phyloP scores from a whole-genome alignment of 1,140 invertebrate species.

The Caenorhabditis latens region DNA sequence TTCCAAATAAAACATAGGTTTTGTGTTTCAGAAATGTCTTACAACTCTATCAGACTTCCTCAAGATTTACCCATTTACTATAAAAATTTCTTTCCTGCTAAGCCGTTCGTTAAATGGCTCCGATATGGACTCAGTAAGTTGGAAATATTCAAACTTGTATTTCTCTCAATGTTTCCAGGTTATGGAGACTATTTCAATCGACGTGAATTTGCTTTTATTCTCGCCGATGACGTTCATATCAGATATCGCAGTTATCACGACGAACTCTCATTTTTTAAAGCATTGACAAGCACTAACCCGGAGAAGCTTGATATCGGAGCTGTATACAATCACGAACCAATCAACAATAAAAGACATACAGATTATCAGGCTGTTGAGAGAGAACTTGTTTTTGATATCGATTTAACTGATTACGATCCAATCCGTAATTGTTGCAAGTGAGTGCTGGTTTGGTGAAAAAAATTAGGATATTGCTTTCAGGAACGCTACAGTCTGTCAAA shows the following conservation, averaged over 20 bases:
- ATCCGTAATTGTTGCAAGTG: conserved; percentile 86
- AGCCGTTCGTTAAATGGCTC: conserved; percentile 69
- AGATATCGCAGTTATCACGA: conserved; percentile 90
- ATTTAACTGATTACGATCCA: conserved; percentile 99
- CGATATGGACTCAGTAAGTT: conserved; percentile 64
- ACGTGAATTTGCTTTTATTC: conserved; percentile 95
- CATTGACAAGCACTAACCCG: conserved; percentile 86
- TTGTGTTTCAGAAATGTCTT: conserved; percentile 1
- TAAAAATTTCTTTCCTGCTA: conserved; percentile 65
- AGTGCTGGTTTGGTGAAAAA: conserved; percentile 64
- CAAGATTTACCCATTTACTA: conserved; percentile 66
- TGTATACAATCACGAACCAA: conserved; percentile 85
- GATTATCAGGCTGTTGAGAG: conserved; percentile 83
- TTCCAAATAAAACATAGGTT: too few relatives aligned
- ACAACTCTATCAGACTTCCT: conserved; percentile 9
- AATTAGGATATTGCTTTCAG: conserved; percentile 76
- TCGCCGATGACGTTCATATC: conserved; percentile 92
- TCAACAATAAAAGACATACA: conserved; percentile 80
- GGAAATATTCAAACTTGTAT: background rate
- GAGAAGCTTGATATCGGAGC: conserved; percentile 97
- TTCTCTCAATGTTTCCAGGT: conserved; percentile 62
- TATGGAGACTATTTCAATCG: conserved; percentile 82
- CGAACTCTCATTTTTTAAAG: conserved; percentile 86
- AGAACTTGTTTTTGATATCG: conserved; percentile 98
- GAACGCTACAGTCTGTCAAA: conserved; percentile 88